Evolutionary conservation across 1,140 invertebrate genomes (phyloP).

Genomic region (Brachionus rotundiformis): DNA sequence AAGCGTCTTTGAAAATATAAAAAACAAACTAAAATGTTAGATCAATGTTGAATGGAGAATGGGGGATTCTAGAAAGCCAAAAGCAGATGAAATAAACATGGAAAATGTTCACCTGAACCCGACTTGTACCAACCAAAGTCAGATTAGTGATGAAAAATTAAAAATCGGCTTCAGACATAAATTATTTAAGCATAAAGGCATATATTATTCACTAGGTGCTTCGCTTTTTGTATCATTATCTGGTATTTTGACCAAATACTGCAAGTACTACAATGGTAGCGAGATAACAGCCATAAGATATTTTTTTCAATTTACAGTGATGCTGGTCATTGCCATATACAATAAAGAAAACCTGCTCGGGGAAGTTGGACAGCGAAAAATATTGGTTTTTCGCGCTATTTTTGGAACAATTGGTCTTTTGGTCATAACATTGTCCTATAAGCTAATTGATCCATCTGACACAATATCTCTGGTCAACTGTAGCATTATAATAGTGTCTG

Average conservation of each 20-base stretch:
- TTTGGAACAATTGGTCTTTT: constrained; percentile 30
- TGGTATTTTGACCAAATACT: neutral
- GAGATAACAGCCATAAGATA: constrained; percentile 39
- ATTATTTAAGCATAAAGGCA: neutral
- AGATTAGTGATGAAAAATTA: neutral
- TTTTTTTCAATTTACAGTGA: neutral
- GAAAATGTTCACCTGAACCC: constrained; percentile 1
- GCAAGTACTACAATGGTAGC: constrained; percentile 1
- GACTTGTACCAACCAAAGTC: neutral
- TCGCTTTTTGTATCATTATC: neutral
- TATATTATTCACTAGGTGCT: neutral
- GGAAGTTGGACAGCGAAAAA: neutral
- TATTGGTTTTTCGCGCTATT: constrained; percentile 6
- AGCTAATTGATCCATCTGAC: constrained; percentile 47
- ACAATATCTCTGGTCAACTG: neutral
- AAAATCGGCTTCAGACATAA: neutral
- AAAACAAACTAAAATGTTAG: neutral
- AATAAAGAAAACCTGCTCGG: neutral
- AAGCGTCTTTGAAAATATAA: neutral
- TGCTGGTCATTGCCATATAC: neutral
- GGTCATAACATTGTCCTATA: neutral
- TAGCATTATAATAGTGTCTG: constrained; percentile 25
- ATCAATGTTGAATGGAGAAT: too few species aligned
- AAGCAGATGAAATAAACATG: neutral
- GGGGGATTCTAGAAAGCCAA: neutral